These are phyloP conservation scores for Trichomalopsis sarcophagae DNA, from an alignment of 1,140 invertebrate genomes.

Conservation along the genomic window DNA sequence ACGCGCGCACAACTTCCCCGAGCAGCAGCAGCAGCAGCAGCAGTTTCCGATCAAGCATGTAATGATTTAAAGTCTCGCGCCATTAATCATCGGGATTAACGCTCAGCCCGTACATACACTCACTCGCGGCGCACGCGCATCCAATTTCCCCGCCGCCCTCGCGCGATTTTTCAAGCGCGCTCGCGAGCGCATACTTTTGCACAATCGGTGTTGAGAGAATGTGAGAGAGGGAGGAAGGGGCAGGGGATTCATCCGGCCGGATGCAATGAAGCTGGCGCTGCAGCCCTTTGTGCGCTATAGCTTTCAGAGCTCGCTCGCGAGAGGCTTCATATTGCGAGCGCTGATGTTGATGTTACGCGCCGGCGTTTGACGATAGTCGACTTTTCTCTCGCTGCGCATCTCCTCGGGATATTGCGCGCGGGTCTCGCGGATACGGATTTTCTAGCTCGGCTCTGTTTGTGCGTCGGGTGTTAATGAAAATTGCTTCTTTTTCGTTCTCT, in stretches of 20 bases:
- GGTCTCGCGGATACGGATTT: background rate
- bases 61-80: slow-evolving; percentile 36
- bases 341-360: background rate
- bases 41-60: slow-evolving; percentile 28
- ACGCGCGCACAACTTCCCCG: background rate
- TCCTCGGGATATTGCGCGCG: background rate
- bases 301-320: background rate
- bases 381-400: background rate
- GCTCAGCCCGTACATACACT: slow-evolving; percentile 11
- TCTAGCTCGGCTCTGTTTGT: background rate
- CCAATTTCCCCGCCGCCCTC: background rate
- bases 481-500: background rate
- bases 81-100: slow-evolving; percentile 45
- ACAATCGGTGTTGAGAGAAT: background rate
- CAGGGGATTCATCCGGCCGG: background rate
- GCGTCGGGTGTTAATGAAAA: background rate
- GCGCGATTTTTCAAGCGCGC: slow-evolving; percentile 13
- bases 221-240: background rate
- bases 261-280: background rate
- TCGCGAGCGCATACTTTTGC: background rate
- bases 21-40: background rate
- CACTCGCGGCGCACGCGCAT: background rate
- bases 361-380: background rate
- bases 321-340: background rate
- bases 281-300: background rate